Evolutionary conservation across 2,113 vertebrate genomes (phyloP), one percentile per base, ranked within the genome.

Genomic region (Odobenus rosmarus): DNA sequence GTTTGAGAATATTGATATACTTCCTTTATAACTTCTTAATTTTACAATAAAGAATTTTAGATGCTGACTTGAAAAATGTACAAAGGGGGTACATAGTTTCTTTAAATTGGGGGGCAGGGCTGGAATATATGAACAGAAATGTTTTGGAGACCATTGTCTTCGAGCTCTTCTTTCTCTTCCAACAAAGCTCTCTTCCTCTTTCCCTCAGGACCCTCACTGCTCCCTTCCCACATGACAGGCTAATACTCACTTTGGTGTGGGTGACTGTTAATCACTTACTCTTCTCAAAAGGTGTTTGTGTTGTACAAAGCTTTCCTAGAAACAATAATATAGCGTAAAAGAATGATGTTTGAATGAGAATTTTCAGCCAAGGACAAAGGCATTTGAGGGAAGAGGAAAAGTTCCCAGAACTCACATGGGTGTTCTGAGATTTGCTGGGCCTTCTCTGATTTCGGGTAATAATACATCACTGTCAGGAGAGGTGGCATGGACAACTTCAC

Each of bases 21-120:
- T 94, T 92, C 39, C 42, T 95, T 92, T 89, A 21, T 69, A 91
- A 59, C 13, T 64, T 55, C 49, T 61, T 82, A 89, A 36, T 42
- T 91, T 67, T 92, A 16, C 67, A 93, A 93, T 83, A 61, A 94
- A 69, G 71, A 88, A 92, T 69, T 77, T 88, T 94, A 69, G 12
- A 21, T 79, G 18, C 74, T 90, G 72, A 55, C 64, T 55, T 55
- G 12, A 84, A 94, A 95, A 91, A 95, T 72, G 10, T 88, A 11
- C 69, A 53, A 81, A 81, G 26, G 2, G 14, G 12, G 49, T 72
- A 72, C 18, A 83, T 49, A 72, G 13, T 18, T 95, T 82, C 69
- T 83, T 49, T 86, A 96, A 84, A 53, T 82, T 88, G n/a, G 39
- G 59, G 10, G 16, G 0, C 11, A 4, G 7, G 4, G 76, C 26